Evolutionary conservation across 2,888 invertebrate species (phyloP).

Genomic region (Drosophila robusta): DNA sequence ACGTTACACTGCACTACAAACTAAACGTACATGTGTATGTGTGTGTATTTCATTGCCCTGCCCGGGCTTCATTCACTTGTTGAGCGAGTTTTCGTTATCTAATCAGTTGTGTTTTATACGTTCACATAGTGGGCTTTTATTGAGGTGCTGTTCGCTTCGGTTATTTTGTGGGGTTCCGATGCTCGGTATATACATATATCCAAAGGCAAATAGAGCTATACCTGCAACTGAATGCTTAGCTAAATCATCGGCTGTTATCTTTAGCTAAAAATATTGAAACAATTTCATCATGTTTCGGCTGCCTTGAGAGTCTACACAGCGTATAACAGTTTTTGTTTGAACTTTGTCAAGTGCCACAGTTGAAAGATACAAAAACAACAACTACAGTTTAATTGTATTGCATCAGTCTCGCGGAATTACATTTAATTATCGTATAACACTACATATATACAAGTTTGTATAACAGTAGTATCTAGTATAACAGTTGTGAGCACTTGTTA

Average conservation of each 20-base stretch:
- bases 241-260: constrained; percentile 48
- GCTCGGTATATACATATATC: constrained; percentile 38
- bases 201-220: constrained; percentile 33
- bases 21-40: constrained; percentile 4
- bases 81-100: constrained; percentile 74
- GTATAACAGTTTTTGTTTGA: constrained; percentile 7
- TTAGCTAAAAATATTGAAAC: constrained; percentile 7
- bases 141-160: constrained; percentile 44
- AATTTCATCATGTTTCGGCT: constrained; percentile 16
- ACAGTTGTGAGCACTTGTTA: background rate
- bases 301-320: background rate
- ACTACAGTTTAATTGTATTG: background rate
- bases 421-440: background rate
- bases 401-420: background rate
- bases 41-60: constrained; percentile 24
- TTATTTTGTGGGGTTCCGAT: constrained; percentile 14
- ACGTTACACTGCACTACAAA: constrained; percentile 24
- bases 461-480: constrained; percentile 8
- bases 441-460: background rate
- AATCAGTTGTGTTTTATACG: constrained; percentile 57
- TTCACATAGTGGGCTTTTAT: constrained; percentile 65
- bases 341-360: background rate
- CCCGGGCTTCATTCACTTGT: constrained; percentile 68
- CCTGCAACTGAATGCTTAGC: constrained; percentile 28
- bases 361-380: background rate